These are phyloP conservation scores for Noturus placidus DNA, from an alignment of 2,113 vertebrate species.

Conservation along the genomic window DNA sequence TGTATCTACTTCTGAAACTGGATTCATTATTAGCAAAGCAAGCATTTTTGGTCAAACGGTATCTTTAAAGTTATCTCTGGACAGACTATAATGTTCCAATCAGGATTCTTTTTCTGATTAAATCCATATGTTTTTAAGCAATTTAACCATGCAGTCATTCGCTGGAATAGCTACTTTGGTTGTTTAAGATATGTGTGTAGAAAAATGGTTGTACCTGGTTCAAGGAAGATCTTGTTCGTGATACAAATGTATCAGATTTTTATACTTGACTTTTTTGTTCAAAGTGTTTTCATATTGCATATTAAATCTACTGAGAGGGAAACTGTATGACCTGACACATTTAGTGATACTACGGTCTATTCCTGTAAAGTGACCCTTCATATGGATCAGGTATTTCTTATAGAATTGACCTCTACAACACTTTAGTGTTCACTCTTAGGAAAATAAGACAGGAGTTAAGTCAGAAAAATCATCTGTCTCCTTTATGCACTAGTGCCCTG, in stretches of 20 bases:
- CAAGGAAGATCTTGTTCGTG: conserved; percentile 23
- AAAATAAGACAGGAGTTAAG: background rate
- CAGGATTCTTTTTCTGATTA: background rate
- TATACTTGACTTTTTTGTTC: background rate
- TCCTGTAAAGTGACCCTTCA: background rate
- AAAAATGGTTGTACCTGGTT: conserved; percentile 18
- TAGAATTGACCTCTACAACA: background rate
- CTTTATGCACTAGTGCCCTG: background rate
- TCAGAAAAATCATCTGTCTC: background rate
- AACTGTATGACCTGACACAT: background rate
- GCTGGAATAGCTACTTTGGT: conserved; percentile 13
- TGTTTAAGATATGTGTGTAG: conserved; percentile 3
- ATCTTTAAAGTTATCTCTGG: conserved; percentile 21
- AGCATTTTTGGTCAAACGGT: background rate
- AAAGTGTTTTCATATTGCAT: conserved; percentile 5
- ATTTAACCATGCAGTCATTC: conserved; percentile 4
- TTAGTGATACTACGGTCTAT: too few species aligned
- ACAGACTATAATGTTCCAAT: conserved; percentile 4
- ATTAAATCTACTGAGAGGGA: background rate
- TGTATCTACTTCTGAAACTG: conserved; percentile 1
- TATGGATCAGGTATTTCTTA: background rate
- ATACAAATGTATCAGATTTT: conserved; percentile 14
- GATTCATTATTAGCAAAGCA: conserved; percentile 10
- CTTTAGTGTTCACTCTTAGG: background rate
- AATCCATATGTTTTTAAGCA: conserved; percentile 22